Evolutionary conservation across 23 tunicate genomes (phyloP).

Genomic region (Styela clava): DNA sequence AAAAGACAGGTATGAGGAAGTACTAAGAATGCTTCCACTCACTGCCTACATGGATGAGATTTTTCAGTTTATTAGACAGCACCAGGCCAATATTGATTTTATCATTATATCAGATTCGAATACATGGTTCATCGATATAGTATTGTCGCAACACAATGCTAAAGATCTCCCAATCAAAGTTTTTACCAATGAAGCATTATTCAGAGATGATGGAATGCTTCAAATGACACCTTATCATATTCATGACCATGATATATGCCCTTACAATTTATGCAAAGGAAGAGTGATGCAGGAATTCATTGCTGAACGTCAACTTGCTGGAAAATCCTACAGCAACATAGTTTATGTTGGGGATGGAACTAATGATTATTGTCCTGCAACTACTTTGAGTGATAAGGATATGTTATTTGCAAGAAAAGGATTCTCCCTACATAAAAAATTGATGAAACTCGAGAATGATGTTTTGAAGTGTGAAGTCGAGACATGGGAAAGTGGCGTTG

Average conservation of each 20-base stretch:
- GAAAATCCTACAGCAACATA: constrained; percentile 15
- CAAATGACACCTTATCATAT: constrained; percentile 30
- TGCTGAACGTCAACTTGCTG: neutral
- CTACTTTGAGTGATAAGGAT: constrained; percentile 6
- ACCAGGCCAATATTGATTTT: constrained; percentile 29
- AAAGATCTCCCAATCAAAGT: constrained; percentile 8
- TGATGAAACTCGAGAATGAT: neutral
- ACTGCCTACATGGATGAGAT: constrained; percentile 30
- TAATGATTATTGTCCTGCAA: constrained; percentile 54
- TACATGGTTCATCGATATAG: constrained; percentile 38
- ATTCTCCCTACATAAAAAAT: constrained; percentile 26
- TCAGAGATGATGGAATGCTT: constrained; percentile 7
- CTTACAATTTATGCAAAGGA: constrained; percentile 56
- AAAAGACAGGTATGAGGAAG: neutral
- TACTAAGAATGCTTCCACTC: constrained; percentile 10
- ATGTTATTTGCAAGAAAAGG: constrained; percentile 41
- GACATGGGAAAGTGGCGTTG: constrained; percentile 16
- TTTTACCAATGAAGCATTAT: constrained; percentile 29
- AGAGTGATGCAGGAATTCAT: constrained; percentile 15
- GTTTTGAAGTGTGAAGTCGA: neutral
- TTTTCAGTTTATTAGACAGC: constrained; percentile 7
- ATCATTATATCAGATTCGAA: constrained; percentile 64
- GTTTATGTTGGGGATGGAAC: constrained; percentile 59
- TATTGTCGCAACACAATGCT: constrained; percentile 10
- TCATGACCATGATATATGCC: constrained; percentile 46